Evolutionary conservation across 2,888 invertebrate species (phyloP), one percentile per base, ranked within the genome.

Genomic region (Lamellibrachia satsuma): DNA sequence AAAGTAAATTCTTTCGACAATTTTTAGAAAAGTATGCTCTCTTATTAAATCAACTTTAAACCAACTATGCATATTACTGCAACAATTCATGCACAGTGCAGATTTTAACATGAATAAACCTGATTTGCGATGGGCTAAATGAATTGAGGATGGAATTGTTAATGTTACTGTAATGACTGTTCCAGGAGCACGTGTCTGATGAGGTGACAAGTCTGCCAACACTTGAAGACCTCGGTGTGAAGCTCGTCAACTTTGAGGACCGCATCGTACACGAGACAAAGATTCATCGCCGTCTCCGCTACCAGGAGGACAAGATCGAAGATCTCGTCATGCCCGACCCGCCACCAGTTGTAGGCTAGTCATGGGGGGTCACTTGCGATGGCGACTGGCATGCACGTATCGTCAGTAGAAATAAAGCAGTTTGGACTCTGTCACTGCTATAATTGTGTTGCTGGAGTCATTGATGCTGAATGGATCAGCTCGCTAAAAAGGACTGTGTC

Each of bases 181-280:
- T 96, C 9, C 96, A 98, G 97, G 99, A 99, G 96, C 97, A 97
- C 94, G 97, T 98, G 7, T 97, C 98, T 0, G 99, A 99, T 96
- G 96, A 96, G 8, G 97, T 98, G 92, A 95, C 95, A 6, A 96
- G 95, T 7, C 94, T 94, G 52, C 98, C 98, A 3, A 98, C 98
- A 0, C 96, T 99, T 92, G 98, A 98, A 96, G 99, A 99, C 97
- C 97, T 99, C 94, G 99, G 98, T 27, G 97, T 99, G 2, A 97
- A 97, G 75, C 97, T 98, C 92, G 98, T 98, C 0, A 95, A 97
- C 2, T 97, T 99, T 97, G 98, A 98, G 96, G 97, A 98, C 94
- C 98, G 98, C 96, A 97, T 97, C n/a, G 97, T 98, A 0, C 99
- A 98, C 98, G 98, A 98, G 96, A 96, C 99, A 94, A 97, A 97